Base-by-base conservation (phyloP, 2,888 invertebrate species). In the Dasypogon diadema region DNA sequence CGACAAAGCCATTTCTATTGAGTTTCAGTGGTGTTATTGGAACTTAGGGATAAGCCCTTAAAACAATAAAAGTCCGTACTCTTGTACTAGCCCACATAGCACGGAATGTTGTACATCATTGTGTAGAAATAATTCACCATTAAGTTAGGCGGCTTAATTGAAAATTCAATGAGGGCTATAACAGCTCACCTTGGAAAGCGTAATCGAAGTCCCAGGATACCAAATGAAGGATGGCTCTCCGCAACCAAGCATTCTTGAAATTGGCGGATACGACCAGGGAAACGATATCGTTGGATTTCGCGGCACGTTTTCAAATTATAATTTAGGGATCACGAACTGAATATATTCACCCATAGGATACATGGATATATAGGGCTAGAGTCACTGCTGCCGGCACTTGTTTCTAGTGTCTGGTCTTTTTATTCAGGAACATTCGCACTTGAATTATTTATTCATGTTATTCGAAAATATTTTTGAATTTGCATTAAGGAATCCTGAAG, bases 281-380 rank as follows among this genome's bases (percentile, higher is more conserved):
- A 70, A 18, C 34, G 70, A 65, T 65, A 48, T 75, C 75, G 63
- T 75, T 75, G 63, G 51, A 65, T 75, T 75, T 75, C 75, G 75
- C 75, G 75, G 75, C 75, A 75, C 75, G 75, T 75, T 75, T 75
- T 75, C 75, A 75, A 75, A 75, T 75, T 75, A 75, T 75, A 75
- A 75, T 75, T 75, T 75, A 75, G 75, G 65, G 75, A 75, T 75
- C 75, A 65, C 75, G 75, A 54, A 37, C 55, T 30, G 75, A 75
- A 75, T 75, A 51, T 54, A 70, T 70, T 70, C 70, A 30, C 21
- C 54, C n/a, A n/a, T 21, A n/a, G 30, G 54, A 70, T 34, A 42
- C 51, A 51, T 54, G 54, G 34, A 30, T 54, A 30, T 58, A 21
- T 37, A 30, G 22, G 26, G 48, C 63, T 3, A 21, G 56, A 56